Conservation (phyloP, 2,797 vertebrate species). For the Aplochiton taeniatus region DNA sequence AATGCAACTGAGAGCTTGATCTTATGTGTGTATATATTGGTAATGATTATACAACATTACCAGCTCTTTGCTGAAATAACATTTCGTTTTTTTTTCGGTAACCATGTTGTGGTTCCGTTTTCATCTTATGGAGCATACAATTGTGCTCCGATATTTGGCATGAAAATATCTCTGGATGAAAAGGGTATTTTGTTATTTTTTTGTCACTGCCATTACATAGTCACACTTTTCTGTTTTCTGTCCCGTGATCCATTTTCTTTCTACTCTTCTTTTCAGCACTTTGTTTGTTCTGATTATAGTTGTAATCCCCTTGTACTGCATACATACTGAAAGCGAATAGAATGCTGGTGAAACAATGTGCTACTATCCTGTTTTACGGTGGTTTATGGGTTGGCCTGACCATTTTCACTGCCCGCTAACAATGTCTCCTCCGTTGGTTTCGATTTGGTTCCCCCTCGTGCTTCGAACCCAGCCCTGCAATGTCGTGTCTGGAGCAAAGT, state of each 20-base stretch:
- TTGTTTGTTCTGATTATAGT: constrained; percentile 53
- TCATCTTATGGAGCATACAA: constrained; percentile 49
- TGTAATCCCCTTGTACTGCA: constrained; percentile 57
- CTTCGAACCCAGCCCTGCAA: constrained; percentile 25
- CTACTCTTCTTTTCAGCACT: constrained; percentile 41
- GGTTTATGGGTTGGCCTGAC: constrained; percentile 50
- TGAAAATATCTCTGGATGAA: constrained; percentile 79
- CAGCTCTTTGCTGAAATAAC: constrained; percentile 74
- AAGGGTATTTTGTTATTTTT: constrained; percentile 77
- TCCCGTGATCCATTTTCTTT: constrained; percentile 59
- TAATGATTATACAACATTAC: constrained; percentile 68
- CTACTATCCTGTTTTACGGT: constrained; percentile 54
- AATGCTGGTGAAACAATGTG: constrained; percentile 41
- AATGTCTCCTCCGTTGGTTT: constrained; percentile 31
- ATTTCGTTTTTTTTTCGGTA: constrained; percentile 74
- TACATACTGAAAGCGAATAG: constrained; percentile 46
- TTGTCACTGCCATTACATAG: constrained; percentile 70
- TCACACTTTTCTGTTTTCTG: constrained; percentile 48
- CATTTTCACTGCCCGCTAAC: constrained; percentile 56
- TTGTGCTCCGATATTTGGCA: constrained; percentile 84
- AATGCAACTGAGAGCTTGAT: constrained; percentile 78
- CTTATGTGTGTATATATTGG: constrained; percentile 75
- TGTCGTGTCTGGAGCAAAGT: background rate
- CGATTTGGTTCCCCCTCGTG: constrained; percentile 34
- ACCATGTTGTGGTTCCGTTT: constrained; percentile 44